These are phyloP conservation scores for Takifugu rubripes DNA, from an alignment of 2,797 vertebrate genomes.

Conservation along the genomic window DNA sequence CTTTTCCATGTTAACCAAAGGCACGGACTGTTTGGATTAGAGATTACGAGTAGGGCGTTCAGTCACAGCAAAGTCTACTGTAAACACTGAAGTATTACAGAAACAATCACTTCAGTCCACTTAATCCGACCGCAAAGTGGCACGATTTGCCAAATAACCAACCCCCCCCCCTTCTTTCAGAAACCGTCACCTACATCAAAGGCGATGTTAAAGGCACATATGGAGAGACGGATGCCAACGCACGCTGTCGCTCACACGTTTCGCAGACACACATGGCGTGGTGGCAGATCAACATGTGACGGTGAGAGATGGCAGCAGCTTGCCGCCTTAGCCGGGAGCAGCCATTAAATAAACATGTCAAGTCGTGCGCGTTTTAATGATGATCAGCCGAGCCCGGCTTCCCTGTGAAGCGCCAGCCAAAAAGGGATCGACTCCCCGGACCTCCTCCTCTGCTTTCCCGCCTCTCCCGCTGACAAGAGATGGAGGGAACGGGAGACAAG, in stretches of 20 bases:
- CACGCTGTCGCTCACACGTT: conserved; percentile 16
- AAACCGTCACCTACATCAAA: conserved; percentile 14
- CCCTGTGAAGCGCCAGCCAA: conserved; percentile 73
- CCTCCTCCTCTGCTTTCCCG: conserved; percentile 63
- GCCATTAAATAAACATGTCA: conserved; percentile 81
- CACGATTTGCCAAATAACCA: conserved; percentile 29
- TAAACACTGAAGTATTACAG: conserved; percentile 34
- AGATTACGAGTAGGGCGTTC: conserved; percentile 33
- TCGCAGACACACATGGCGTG: conserved; percentile 56
- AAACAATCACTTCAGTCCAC: conserved; percentile 35
- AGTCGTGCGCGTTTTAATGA: conserved; percentile 77
- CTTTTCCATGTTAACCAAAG: conserved; percentile 39
- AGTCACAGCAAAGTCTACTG: conserved; percentile 29
- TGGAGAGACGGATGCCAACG: conserved; percentile 43
- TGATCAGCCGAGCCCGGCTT: conserved; percentile 71
- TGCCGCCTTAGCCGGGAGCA: conserved; percentile 74
- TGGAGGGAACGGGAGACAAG: conserved; percentile 66
- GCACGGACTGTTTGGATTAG: conserved; percentile 45
- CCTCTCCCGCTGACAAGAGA: conserved; percentile 70
- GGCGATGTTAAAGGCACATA: conserved; percentile 41
- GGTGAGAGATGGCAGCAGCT: conserved; percentile 74
- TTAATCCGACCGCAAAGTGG: conserved; percentile 40
- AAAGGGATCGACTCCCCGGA: conserved; percentile 74
- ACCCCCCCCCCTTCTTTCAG: not conserved
- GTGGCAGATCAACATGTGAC: conserved; percentile 75